Base-by-base conservation (phyloP, 2,797 vertebrate species). In the Sebastes dallii region DNA sequence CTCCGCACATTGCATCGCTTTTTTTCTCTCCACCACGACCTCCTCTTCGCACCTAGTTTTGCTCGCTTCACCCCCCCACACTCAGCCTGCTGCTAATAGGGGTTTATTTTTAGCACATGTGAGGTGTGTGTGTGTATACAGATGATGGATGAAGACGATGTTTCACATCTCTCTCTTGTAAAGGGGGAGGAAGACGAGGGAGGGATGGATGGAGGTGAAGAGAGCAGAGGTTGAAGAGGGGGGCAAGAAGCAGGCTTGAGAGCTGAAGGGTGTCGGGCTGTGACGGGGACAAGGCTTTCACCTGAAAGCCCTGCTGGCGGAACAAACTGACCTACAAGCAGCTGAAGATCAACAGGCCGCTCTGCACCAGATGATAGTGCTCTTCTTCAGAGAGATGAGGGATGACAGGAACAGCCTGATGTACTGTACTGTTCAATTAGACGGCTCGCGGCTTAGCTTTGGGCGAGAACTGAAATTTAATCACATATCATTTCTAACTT, bases 101-200 rank as follows among this genome's bases (percentile, higher is more conserved):
- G 60, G 89, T 87, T 91, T 95, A 96, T 96, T 96, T 96, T 95
- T 96, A 95, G 95, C 85, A 81, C 61, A 52, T 91, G 88, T 69
- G 87, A 91, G 89, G 84, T 82, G 86, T 70, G 90, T 83, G 87
- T 81, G 92, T 88, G 88, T 92, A 91, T 81, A 94, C 90, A 93
- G 78, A 91, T 95, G 95, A 96, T 94, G 90, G 94, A 95, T 95
- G 91, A 79, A 82, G 89, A 86, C 83, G 92, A 92, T 82, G 92
- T 91, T 95, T 95, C 88, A 90, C 88, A 91, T 89, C 82, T 92
- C 90, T 80, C 76, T 82, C 18, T 39, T 39, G 32, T 77, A 56
- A 70, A 46, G 67, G 69, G 66, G 78, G 66, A 16, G 42, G 25
- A 76, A 29, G 16, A 29, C 24, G 50, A 70, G 66, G 74, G 62